phyloP scores from a whole-genome alignment of 2,888 invertebrate species.

The Parnassius smintheus region DNA sequence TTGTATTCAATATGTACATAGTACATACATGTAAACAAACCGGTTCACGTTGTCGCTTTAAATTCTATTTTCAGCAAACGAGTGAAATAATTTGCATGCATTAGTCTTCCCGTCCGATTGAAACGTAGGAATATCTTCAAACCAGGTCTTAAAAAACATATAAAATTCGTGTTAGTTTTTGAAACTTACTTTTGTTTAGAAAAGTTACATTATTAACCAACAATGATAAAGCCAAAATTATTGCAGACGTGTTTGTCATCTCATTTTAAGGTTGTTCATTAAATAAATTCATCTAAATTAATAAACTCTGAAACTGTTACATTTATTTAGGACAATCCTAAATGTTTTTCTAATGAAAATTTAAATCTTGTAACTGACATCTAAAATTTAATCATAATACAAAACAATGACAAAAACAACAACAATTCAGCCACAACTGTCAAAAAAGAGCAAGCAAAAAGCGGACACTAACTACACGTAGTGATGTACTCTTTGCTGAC shows the following conservation, averaged over 20 bases:
- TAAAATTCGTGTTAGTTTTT: too few relatives aligned
- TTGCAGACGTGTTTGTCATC: constrained; percentile 45
- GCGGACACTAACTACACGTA: too few relatives aligned
- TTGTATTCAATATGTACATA: too few relatives aligned
- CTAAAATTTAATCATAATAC: background rate
- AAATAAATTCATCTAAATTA: background rate
- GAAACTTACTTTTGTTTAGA: constrained; percentile 40
- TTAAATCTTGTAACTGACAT: constrained; percentile 1
- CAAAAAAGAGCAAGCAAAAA: background rate
- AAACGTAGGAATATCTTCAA: too few relatives aligned
- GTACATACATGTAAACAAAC: too few relatives aligned
- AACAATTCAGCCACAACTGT: constrained; percentile 7
- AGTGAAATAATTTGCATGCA: too few relatives aligned
- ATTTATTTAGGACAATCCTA: too few relatives aligned
- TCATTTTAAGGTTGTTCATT: constrained; percentile 20
- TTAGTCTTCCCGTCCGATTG: too few relatives aligned
- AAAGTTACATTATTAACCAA: constrained; percentile 45
- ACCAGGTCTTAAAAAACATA: too few relatives aligned
- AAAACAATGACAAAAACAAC: background rate
- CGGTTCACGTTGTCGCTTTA: too few relatives aligned
- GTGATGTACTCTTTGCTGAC: too few relatives aligned
- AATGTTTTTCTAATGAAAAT: background rate
- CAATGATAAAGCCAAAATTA: constrained; percentile 43
- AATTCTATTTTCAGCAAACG: too few relatives aligned
- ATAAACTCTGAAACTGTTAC: background rate